Base-by-base conservation (phyloP, 2,797 vertebrate species). In the Semaprochilodus insignis region DNA sequence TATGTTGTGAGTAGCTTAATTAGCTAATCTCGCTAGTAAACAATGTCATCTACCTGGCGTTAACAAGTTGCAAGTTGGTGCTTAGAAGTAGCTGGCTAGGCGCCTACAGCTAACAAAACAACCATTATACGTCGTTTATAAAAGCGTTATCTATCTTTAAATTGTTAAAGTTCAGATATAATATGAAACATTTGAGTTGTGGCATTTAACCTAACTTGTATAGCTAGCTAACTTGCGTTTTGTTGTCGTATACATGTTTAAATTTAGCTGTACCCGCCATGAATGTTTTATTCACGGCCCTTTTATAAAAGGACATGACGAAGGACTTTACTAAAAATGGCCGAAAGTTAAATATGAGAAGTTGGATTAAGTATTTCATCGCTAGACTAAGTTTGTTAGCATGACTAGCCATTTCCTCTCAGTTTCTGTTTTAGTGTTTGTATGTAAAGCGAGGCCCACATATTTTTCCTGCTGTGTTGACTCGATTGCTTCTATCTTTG, bases 1-100 rank as follows among this genome's bases (percentile, higher is more conserved):
- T 14, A 48, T 75, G 69, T 63, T 77, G 31, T 54, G 65, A 71
- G 69, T 78, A 70, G 67, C 44, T 48, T 59, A n/a, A 10, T 60
- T 25, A 15, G 60, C 23, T 27, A 15, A 48, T 67, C 7, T 52
- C 75, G 55, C 66, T 81, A 69, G 86, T 84, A 80, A 88, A 85
- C 85, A 86, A 79, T 82, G 78, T 81, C 77, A 72, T 52, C 80
- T 83, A 54, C 51, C 72, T 80, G 59, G 66, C 36, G 59, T 31
- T 71, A 70, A 79, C 63, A 78, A 83, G 75, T 83, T 78, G 15
- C 31, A 57, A 75, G 74, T 85, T 74, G 73, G 34, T 80, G 57
- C 48, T 60, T 40, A 48, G 40, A 59, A 72, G 27, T 34, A 72
- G 71, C 57, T 54, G 55, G 31, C 78, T 76, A 31, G 4, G 15